These are phyloP conservation scores for Lycodopsis pacificus DNA, from an alignment of 2,797 vertebrate species.

Conservation along the genomic window DNA sequence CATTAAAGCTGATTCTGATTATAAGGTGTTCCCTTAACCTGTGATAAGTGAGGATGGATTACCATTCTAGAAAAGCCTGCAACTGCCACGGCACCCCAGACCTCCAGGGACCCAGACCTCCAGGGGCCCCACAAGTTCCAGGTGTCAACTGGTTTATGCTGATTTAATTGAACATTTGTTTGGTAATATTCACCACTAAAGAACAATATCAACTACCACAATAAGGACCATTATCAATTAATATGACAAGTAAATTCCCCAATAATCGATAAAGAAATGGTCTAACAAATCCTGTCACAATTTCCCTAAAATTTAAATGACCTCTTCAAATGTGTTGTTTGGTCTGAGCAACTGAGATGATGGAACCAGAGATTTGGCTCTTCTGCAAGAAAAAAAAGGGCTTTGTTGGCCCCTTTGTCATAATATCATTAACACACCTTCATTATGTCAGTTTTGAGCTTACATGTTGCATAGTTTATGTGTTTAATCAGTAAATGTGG, in stretches of 20 bases:
- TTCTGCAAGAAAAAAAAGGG: background rate
- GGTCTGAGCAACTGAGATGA: background rate
- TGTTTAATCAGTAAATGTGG: background rate
- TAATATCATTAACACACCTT: background rate
- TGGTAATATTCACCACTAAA: background rate
- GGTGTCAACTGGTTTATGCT: too few relatives aligned
- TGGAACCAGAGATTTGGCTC: background rate
- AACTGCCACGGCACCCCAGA: too few relatives aligned
- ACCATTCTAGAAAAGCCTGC: background rate
- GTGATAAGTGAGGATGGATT: background rate
- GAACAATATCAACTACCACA: background rate
- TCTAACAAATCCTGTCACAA: background rate
- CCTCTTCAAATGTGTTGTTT: background rate
- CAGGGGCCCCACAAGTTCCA: background rate
- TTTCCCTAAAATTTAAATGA: background rate
- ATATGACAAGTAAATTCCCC: background rate
- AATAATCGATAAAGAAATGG: background rate
- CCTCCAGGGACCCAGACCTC: background rate
- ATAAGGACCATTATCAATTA: too few relatives aligned
- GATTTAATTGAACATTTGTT: background rate
- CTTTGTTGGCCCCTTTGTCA: background rate
- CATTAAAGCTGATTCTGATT: too few relatives aligned
- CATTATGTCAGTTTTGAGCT: background rate
- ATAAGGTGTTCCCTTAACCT: background rate
- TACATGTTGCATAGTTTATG: background rate